Percentiles rank a stretch among this genome's conserved stretches.
Conservation (phyloP, 2,888 invertebrate genomes). For the Parasteatoda lunata region DNA sequence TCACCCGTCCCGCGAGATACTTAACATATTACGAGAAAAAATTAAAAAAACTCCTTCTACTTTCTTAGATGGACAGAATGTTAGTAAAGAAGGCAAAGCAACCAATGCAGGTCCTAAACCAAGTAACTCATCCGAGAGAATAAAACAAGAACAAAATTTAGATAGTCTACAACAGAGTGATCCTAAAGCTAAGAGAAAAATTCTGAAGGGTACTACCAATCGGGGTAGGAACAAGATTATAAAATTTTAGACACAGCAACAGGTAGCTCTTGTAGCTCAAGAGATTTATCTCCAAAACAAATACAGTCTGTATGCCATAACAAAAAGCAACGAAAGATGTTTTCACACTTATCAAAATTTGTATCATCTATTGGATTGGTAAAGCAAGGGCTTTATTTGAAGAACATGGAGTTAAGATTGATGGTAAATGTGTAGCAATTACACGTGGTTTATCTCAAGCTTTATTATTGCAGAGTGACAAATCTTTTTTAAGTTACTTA, state of each 20-base stretch:
- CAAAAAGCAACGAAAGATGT: constrained; percentile 14
- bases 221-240: constrained; percentile 6
- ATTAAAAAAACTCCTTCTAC: no score
- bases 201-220: not conserved
- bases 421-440: constrained; percentile 12
- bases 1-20: no score
- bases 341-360: constrained; percentile 11
- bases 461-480: constrained; percentile 23
- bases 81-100: no score
- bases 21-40: no score
- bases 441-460: constrained; percentile 20
- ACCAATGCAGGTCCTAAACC: no score
- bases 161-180: constrained; percentile 14
- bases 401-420: constrained; percentile 4
- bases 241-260: constrained; percentile 33
- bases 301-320: not conserved
- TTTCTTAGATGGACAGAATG: no score
- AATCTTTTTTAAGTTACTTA: no score
- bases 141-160: no score
- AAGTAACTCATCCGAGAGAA: no score
- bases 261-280: constrained; percentile 40
- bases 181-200: constrained; percentile 34
- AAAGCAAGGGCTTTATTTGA: constrained; percentile 16
- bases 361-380: constrained; percentile 14
- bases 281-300: constrained; percentile 29